Evolutionary conservation across 1,140 invertebrate species (phyloP).

Genomic region (Acromyrmex charruanus): DNA sequence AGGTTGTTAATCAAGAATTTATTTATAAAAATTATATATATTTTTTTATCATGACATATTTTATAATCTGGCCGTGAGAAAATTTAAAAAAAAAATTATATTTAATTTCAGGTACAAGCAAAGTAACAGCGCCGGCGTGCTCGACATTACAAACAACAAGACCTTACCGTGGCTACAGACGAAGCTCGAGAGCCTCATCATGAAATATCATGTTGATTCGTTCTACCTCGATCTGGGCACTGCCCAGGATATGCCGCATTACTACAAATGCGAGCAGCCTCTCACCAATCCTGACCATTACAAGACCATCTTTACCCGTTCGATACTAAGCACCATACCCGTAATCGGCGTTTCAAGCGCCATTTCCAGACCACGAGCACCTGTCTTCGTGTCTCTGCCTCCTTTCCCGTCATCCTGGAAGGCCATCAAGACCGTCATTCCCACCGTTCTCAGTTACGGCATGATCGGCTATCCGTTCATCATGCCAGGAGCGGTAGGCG

Average conservation of each 20-base stretch:
- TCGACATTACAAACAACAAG: slow-evolving; percentile 94
- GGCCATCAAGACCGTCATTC: slow-evolving; percentile 94
- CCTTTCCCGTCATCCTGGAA: slow-evolving; percentile 96
- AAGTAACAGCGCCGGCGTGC: slow-evolving; percentile 91
- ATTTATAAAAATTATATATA: slow-evolving; percentile 1
- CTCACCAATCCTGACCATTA: slow-evolving; percentile 94
- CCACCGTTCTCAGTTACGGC: slow-evolving; percentile 94
- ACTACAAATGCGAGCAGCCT: slow-evolving; percentile 92
- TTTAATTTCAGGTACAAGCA: slow-evolving; percentile 88
- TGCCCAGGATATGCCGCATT: slow-evolving; percentile 94
- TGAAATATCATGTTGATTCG: slow-evolving; percentile 93
- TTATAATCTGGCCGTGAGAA: not conserved
- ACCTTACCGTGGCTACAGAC: slow-evolving; percentile 93
- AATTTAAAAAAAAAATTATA: not conserved
- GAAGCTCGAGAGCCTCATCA: slow-evolving; percentile 91
- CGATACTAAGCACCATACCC: slow-evolving; percentile 89
- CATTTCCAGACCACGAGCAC: slow-evolving; percentile 92
- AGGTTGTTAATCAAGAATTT: slow-evolving; percentile 77
- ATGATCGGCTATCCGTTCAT: slow-evolving; percentile 96
- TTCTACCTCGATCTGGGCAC: slow-evolving; percentile 97
- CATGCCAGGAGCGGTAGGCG: slow-evolving; percentile 97
- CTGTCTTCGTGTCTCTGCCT: slow-evolving; percentile 95
- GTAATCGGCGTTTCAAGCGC: slow-evolving; percentile 95
- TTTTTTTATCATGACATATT: not conserved
- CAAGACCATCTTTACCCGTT: slow-evolving; percentile 91